Percentiles rank a stretch among this genome's conserved stretches.
Evolutionary conservation across 2,888 invertebrate species (phyloP).

Genomic region (Pemphredon lugubris): DNA sequence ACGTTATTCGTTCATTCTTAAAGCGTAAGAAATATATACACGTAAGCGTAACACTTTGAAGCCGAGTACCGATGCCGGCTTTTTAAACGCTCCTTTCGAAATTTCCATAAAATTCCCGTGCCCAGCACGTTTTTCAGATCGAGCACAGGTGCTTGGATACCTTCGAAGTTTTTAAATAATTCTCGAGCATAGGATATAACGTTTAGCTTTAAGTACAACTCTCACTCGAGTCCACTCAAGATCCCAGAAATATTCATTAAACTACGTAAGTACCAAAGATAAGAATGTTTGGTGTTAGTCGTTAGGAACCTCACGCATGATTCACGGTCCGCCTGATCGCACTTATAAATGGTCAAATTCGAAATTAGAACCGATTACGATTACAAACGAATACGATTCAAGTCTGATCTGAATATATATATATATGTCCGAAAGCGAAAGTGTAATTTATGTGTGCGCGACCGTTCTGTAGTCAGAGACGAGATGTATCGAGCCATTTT

Average conservation of each 20-base stretch:
- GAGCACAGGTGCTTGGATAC: background rate
- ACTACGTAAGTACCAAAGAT: conserved; percentile 70
- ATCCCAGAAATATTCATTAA: conserved; percentile 44
- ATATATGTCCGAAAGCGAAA: conserved; percentile 3
- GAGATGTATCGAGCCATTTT: conserved; percentile 7
- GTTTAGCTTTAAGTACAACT: conserved; percentile 18
- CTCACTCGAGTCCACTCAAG: conserved; percentile 35
- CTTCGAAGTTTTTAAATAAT: conserved; percentile 40
- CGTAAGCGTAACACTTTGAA: background rate
- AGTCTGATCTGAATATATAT: no score
- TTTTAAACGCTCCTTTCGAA: background rate
- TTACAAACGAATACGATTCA: conserved; percentile 12
- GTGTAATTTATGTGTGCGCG: background rate
- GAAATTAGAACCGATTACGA: conserved; percentile 12
- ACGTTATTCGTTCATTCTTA: conserved; percentile 36
- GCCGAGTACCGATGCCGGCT: conserved; percentile 1
- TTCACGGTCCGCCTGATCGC: conserved; percentile 57
- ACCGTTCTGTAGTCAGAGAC: conserved; percentile 2
- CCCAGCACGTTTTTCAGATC: conserved; percentile 17
- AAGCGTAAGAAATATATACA: background rate
- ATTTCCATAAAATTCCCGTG: conserved; percentile 20
- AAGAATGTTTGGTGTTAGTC: conserved; percentile 70
- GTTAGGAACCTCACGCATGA: conserved; percentile 61
- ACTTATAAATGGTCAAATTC: conserved; percentile 44
- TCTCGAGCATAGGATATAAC: conserved; percentile 40